phyloP scores from a whole-genome alignment of 1,140 invertebrate genomes.

The Drosophila persimilis region DNA sequence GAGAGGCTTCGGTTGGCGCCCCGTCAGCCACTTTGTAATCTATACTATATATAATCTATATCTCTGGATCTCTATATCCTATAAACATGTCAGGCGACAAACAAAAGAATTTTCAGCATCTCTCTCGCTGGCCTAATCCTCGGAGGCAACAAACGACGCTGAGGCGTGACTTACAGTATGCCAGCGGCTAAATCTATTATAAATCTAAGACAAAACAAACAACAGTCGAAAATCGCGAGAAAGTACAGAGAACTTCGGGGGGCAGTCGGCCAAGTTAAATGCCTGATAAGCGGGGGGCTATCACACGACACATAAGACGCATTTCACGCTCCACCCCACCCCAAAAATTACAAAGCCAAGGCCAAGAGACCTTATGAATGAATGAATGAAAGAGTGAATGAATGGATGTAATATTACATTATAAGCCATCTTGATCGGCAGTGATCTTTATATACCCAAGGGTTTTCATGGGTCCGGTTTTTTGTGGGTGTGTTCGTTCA shows the following conservation, averaged over 20 bases:
- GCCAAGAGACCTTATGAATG: no score
- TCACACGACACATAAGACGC: conserved; percentile 26
- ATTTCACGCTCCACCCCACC: background rate
- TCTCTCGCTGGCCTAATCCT: conserved; percentile 16
- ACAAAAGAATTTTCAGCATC: conserved; percentile 18
- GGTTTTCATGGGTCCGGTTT: no score
- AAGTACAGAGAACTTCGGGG: conserved; percentile 9
- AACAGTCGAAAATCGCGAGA: conserved; percentile 32
- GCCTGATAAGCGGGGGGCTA: conserved; percentile 52
- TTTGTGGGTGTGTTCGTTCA: conserved; percentile 9
- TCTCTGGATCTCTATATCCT: conserved; percentile 27
- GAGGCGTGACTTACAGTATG: conserved; percentile 71
- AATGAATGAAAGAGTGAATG: no score
- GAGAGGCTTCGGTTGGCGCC: conserved; percentile 25
- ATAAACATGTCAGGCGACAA: conserved; percentile 38
- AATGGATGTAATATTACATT: no score
- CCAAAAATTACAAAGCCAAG: no score
- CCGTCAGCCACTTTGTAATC: conserved; percentile 32
- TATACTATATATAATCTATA: conserved; percentile 67
- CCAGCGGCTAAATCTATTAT: conserved; percentile 37
- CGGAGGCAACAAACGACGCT: conserved; percentile 15
- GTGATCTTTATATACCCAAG: no score
- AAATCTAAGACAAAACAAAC: conserved; percentile 56
- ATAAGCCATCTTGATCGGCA: no score
- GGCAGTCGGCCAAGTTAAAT: conserved; percentile 58